Percentiles rank a stretch among this genome's conserved stretches.
Evolutionary conservation across 2,888 invertebrate genomes (phyloP).

Genomic region (Eupithecia exiguata): DNA sequence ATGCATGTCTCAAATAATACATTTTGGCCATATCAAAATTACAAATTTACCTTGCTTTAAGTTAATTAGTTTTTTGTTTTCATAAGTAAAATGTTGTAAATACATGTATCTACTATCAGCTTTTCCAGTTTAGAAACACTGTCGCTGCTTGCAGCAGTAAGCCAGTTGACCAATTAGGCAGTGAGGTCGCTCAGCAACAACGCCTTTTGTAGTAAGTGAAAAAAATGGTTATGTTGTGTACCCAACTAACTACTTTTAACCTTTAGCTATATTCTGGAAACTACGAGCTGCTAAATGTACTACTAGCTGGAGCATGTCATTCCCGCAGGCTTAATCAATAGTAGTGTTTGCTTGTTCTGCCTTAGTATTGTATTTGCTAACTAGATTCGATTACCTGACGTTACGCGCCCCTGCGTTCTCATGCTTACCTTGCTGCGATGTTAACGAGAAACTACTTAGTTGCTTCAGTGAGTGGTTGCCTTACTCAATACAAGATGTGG

Average conservation of each 20-base stretch:
- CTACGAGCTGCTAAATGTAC: background rate
- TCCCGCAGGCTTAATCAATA: slow-evolving; percentile 30
- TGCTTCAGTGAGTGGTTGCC: background rate
- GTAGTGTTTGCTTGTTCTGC: slow-evolving; percentile 29
- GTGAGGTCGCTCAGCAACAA: too few species aligned
- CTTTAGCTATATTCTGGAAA: background rate
- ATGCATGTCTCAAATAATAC: too few species aligned
- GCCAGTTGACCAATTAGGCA: too few species aligned
- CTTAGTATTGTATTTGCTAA: slow-evolving; percentile 28
- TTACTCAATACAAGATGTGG: background rate
- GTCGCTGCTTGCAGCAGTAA: too few species aligned
- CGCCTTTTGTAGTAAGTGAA: too few species aligned
- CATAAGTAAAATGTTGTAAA: too few species aligned
- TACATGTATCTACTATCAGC: too few species aligned
- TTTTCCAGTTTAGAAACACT: too few species aligned
- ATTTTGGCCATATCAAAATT: too few species aligned
- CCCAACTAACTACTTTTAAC: background rate
- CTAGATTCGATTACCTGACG: slow-evolving; percentile 53
- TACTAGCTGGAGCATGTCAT: background rate
- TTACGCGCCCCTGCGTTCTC: slow-evolving; percentile 48
- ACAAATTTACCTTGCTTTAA: too few species aligned
- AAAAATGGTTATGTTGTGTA: background rate
- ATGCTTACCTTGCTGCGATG: slow-evolving; percentile 49
- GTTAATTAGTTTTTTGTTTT: too few species aligned
- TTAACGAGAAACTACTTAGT: slow-evolving; percentile 37